Conservation (phyloP, 2,888 invertebrate species). For the Catocala fraxini region DNA sequence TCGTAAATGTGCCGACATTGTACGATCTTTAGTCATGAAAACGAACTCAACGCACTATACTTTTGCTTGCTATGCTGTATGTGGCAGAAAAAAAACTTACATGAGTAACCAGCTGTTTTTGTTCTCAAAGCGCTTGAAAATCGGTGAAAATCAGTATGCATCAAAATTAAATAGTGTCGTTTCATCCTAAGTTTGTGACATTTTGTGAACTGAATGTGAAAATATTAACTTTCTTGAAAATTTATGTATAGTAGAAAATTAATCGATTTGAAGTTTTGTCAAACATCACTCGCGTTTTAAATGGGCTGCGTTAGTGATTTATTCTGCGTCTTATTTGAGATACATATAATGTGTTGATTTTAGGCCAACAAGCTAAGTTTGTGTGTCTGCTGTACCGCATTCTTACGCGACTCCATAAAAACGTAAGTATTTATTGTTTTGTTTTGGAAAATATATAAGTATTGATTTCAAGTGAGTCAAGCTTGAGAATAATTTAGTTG, state of each 20-base stretch:
- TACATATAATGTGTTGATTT: conserved; percentile 66
- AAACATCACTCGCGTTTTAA: conserved; percentile 68
- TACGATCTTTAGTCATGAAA: conserved; percentile 31
- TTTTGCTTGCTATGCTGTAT: conserved; percentile 26
- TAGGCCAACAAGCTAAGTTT: conserved; percentile 64
- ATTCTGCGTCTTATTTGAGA: conserved; percentile 76
- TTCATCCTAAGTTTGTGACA: conserved; percentile 68
- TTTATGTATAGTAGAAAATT: conserved; percentile 61
- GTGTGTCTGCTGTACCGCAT: conserved; percentile 48
- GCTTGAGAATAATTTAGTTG: conserved; percentile 27
- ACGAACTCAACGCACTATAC: conserved; percentile 28
- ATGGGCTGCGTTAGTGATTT: conserved; percentile 72
- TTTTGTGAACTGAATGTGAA: conserved; percentile 70
- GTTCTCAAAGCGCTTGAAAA: conserved; percentile 73
- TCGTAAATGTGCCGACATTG: conserved; percentile 22
- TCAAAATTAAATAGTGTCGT: conserved; percentile 84
- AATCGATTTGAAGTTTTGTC: conserved; percentile 79
- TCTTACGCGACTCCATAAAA: conserved; percentile 33
- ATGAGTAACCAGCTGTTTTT: conserved; percentile 84
- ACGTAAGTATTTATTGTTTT: conserved; percentile 53
- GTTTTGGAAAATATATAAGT: conserved; percentile 18
- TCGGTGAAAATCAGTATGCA: conserved; percentile 75
- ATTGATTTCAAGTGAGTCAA: conserved; percentile 46
- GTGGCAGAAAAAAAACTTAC: conserved; percentile 67
- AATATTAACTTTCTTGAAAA: conserved; percentile 61